Evolutionary conservation across 2,888 invertebrate species (phyloP), one percentile per base, ranked within the genome.

Genomic region (Metopia argyrocephala): DNA sequence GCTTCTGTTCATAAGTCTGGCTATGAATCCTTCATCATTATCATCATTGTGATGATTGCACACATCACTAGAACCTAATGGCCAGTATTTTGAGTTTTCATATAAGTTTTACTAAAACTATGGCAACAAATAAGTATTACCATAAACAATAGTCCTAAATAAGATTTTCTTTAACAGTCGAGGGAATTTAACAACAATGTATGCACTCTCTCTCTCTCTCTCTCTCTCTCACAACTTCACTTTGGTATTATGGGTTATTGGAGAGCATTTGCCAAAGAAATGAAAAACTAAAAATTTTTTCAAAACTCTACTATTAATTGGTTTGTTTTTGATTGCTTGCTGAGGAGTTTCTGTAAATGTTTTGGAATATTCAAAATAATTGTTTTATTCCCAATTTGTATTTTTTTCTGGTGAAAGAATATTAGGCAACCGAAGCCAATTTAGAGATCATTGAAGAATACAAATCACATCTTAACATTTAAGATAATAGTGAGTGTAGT

Each of bases 361-460:
- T 79, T 64, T 79, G 45, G 31, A 76, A 76, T 66, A 74, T 45
- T 65, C 65, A 61, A 81, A 71, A 76, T 79, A 76, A 79, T 76
- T 74, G 61, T 38, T 23, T 27, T 45, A 12, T 52, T 52, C 18
- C 54, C 9, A 21, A 20, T 45, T 20, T 54, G 3, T 23, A 21
- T 9, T 21, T 15, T 0, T 52, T 48, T 27, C 3, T 59, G 20
- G n/a, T 66, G 31, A 5, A 31, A 52, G n/a, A 31, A 21, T n/a
- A n/a, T n/a, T n/a, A n/a, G n/a, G n/a, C 31, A 65, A 7, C 18
- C 21, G 23, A 52, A 65, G 46, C 7, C 18, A n/a, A 46, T 7
- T 61, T 23, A 62, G 18, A 25, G 23, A 45, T 61, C n/a, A n/a
- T n/a, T n/a, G n/a, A n/a, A n/a, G n/a, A n/a, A n/a, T n/a, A n/a